Conservation (phyloP, 2,113 vertebrate species). For the Anas platyrhynchos region DNA sequence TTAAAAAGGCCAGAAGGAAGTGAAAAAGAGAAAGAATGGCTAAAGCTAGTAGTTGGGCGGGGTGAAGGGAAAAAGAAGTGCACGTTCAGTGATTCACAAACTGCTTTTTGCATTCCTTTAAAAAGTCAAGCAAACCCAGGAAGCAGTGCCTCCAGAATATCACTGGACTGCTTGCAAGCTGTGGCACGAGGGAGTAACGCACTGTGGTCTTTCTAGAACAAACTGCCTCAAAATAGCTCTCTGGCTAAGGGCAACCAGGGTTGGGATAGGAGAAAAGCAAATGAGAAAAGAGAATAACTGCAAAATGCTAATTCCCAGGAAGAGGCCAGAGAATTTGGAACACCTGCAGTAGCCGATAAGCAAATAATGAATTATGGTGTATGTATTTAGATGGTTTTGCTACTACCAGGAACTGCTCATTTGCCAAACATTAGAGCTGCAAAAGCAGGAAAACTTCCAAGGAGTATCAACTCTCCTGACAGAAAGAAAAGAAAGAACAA, state of each 20-base stretch:
- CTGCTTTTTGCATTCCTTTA: neutral
- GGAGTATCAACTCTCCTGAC: neutral
- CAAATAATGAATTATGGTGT: neutral
- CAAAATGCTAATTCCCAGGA: neutral
- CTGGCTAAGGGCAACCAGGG: neutral
- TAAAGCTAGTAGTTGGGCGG: neutral
- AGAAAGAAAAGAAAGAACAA: neutral
- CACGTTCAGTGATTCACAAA: neutral
- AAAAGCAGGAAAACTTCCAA: neutral
- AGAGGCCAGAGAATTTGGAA: neutral
- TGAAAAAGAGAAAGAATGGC: constrained; percentile 5
- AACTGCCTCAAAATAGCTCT: neutral
- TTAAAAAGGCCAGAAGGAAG: constrained; percentile 33
- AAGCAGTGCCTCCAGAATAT: neutral
- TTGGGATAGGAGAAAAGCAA: neutral
- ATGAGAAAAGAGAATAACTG: neutral
- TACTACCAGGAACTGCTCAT: neutral
- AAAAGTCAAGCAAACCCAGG: neutral
- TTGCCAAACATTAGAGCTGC: neutral
- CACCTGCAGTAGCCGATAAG: neutral
- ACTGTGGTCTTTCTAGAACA: neutral
- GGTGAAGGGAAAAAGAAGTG: neutral
- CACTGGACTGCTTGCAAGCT: neutral
- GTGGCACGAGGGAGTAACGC: neutral
- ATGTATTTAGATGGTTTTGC: neutral